phyloP scores from a whole-genome alignment of 2,797 vertebrate species.

The Triplophysa bombifrons region DNA sequence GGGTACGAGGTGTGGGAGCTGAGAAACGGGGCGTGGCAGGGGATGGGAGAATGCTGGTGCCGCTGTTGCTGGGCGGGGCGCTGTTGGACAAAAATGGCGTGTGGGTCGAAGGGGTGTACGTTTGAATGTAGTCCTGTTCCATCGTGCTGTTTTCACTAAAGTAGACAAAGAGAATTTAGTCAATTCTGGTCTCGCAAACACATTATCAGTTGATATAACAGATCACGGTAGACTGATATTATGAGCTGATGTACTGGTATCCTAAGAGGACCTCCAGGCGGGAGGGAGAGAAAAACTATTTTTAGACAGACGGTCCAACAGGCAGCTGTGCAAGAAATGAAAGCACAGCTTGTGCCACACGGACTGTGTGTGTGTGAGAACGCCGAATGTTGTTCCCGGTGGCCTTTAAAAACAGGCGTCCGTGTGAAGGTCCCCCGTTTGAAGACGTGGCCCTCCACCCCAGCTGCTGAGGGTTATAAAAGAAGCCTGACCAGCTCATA shows the following conservation, averaged over 20 bases:
- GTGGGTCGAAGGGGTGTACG: conserved; percentile 94
- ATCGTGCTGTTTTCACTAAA: conserved; percentile 85
- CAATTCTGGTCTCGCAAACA: neutral
- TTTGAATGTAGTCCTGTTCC: conserved; percentile 94
- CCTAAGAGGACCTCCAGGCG: conserved; percentile 59
- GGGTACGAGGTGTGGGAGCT: conserved; percentile 90
- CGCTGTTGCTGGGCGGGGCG: conserved; percentile 91
- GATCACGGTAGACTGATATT: neutral
- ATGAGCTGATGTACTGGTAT: conserved; percentile 59
- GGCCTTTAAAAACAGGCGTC: conserved; percentile 61
- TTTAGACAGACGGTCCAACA: conserved; percentile 62
- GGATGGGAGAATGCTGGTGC: conserved; percentile 91
- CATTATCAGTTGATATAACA: neutral
- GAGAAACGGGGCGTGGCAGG: conserved; percentile 94
- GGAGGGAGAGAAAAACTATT: conserved; percentile 70
- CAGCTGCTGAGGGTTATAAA: conserved; percentile 60
- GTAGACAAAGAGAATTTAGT: conserved; percentile 1
- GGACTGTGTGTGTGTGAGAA: conserved; percentile 37
- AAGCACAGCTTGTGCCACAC: conserved; percentile 71
- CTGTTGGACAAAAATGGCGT: conserved; percentile 93
- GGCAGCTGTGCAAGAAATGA: conserved; percentile 63
- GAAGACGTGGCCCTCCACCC: conserved; percentile 42
- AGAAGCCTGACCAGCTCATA: conserved; percentile 56
- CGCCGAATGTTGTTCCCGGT: conserved; percentile 59
- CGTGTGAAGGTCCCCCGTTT: conserved; percentile 45